Evolutionary conservation across 2,888 invertebrate genomes (phyloP), one percentile per base, ranked within the genome.

Genomic region (Erpobdella octoculata): DNA sequence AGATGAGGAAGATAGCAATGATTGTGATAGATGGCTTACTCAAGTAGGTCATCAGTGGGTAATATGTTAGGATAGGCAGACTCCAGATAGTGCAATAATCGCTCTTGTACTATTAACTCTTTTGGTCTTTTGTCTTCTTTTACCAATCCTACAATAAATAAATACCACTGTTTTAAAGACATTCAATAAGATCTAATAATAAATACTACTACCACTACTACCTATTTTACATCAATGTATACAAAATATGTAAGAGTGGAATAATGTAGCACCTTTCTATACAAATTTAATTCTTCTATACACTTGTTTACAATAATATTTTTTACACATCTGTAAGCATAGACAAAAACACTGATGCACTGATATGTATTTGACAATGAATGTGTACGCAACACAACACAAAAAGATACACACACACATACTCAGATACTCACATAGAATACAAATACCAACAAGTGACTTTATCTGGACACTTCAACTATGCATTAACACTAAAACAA

Each of bases 1-100:
- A 41, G 18, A 38, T 6, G 15, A 35, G 5, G 41, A 37, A n/a
- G 66, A 21, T 6, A 65, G 12, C 5, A 65, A 6, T 9, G 21
- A 41, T 6, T 15, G 15, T 12, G 35, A 1, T 25, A n/a, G 33
- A 37, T 36, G 9, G 70, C 70, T 78, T 75, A 87, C 86, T 84
- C 85, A 48, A 93, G 90, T 81, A 98, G 89, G 81, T 95, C 92
- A 76, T 90, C 89, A 35, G 94, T 88, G 18, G 92, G 90, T 73
- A 99, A 87, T 28, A 95, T 93, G 86, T 96, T 97, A 48, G 98
- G 98, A 86, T 96, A 98, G 0, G 97, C 92, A 78, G 94, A 93
- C 84, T 99, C 98, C 78, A 98, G 91, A 78, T 96, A 87, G 81
- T 95, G 93, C 79, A 97, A 86, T 41, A 98, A 89, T 85, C 91